phyloP scores from a whole-genome alignment of 2,113 vertebrate species.

The Lamprologus tigripictilis region DNA sequence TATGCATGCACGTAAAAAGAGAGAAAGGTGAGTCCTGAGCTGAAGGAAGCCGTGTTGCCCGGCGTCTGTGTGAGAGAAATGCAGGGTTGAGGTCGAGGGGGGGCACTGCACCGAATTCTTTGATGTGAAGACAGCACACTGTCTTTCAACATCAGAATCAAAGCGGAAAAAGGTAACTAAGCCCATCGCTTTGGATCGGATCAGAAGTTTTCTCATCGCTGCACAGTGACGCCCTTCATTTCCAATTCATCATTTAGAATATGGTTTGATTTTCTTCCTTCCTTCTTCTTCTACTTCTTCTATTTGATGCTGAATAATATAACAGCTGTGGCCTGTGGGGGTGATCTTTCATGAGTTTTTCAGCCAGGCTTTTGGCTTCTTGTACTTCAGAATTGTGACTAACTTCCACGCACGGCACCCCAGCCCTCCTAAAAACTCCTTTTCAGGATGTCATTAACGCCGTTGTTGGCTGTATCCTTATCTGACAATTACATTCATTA shows the following conservation, averaged over 20 bases:
- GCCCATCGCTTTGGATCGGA: slow-evolving; percentile 6
- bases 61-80: not conserved
- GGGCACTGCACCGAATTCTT: slow-evolving; percentile 3
- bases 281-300: not conserved
- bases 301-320: not conserved
- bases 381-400: not conserved
- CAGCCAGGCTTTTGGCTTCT: not conserved
- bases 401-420: not conserved
- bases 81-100: not conserved
- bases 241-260: not conserved
- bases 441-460: not conserved
- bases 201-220: not conserved
- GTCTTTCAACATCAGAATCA: slow-evolving; percentile 47
- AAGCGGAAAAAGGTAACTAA: slow-evolving; percentile 14
- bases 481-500: slow-evolving; percentile 35
- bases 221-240: not conserved
- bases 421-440: not conserved
- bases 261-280: not conserved
- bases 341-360: not conserved
- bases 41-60: not conserved
- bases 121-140: slow-evolving; percentile 21
- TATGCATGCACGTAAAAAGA: not conserved
- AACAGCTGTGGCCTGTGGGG: not conserved
- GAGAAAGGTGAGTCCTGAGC: not conserved
- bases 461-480: not conserved